Conservation (phyloP, 1,140 invertebrate species). For the Bombyx mori region DNA sequence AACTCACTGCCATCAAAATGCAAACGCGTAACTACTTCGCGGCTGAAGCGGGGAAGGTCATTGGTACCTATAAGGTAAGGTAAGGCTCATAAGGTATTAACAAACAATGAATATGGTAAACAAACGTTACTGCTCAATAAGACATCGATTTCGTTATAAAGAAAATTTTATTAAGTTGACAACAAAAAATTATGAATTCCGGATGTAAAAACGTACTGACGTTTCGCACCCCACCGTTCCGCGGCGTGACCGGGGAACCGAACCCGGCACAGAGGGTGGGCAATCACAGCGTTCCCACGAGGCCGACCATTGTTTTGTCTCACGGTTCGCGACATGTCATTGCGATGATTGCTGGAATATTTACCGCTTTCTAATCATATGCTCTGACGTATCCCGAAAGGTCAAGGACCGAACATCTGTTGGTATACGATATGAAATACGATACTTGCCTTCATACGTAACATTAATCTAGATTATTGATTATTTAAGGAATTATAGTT, state of each 20-base stretch:
- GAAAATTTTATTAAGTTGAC: not conserved
- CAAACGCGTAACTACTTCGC: too few relatives aligned
- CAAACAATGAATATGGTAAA: too few relatives aligned
- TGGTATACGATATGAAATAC: too few relatives aligned
- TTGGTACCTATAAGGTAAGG: too few relatives aligned
- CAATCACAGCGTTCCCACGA: conserved; percentile 54
- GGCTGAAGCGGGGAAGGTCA: too few relatives aligned
- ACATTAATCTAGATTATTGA: too few relatives aligned
- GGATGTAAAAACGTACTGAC: conserved; percentile 37
- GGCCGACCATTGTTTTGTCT: conserved; percentile 39
- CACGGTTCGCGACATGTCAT: conserved; percentile 54
- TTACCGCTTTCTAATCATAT: conserved; percentile 33
- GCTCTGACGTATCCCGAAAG: not conserved
- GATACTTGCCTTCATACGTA: too few relatives aligned
- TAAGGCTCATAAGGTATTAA: too few relatives aligned
- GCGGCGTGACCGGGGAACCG: conserved; percentile 28
- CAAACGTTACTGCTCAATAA: not conserved
- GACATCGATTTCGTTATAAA: not conserved
- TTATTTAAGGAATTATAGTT: too few relatives aligned
- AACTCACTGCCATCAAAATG: too few relatives aligned
- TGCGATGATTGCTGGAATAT: conserved; percentile 32
- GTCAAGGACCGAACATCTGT: too few relatives aligned
- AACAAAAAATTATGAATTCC: conserved; percentile 25
- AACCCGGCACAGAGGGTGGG: conserved; percentile 38
- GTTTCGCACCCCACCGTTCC: conserved; percentile 59